These are phyloP conservation scores for Mastomys natalensis DNA, from an alignment of 2,113 vertebrate genomes.

Conservation along the genomic window DNA sequence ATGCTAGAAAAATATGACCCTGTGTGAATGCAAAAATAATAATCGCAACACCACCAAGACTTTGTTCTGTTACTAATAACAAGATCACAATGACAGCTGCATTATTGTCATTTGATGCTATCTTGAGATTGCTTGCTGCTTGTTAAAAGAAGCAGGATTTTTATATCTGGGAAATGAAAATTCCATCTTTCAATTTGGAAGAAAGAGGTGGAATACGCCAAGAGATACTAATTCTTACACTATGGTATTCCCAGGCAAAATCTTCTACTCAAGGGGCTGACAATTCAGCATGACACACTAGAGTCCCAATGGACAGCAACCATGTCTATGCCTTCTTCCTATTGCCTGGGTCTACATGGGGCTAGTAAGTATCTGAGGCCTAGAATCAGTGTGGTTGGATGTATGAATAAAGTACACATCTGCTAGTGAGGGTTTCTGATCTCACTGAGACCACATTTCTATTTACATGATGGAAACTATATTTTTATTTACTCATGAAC, in stretches of 20 bases:
- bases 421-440: not conserved
- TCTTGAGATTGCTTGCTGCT: not conserved
- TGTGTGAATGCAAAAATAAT: conserved; percentile 17
- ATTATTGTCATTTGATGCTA: not conserved
- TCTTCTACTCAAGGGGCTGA: not conserved
- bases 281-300: not conserved
- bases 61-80: not conserved
- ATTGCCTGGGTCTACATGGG: not conserved
- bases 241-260: not conserved
- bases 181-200: not conserved
- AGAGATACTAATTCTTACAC: not conserved
- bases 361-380: fast-evolving
- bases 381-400: not conserved
- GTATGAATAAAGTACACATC: not conserved
- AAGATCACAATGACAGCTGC: not conserved
- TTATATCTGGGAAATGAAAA: not conserved
- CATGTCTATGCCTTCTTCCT: not conserved
- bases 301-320: not conserved
- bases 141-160: not conserved
- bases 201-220: not conserved
- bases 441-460: not conserved
- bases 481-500: not conserved
- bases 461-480: not conserved
- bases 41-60: not conserved
- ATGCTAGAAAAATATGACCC: not conserved